Base-by-base conservation (phyloP, 2,113 vertebrate genomes). In the Hyla sarda region DNA sequence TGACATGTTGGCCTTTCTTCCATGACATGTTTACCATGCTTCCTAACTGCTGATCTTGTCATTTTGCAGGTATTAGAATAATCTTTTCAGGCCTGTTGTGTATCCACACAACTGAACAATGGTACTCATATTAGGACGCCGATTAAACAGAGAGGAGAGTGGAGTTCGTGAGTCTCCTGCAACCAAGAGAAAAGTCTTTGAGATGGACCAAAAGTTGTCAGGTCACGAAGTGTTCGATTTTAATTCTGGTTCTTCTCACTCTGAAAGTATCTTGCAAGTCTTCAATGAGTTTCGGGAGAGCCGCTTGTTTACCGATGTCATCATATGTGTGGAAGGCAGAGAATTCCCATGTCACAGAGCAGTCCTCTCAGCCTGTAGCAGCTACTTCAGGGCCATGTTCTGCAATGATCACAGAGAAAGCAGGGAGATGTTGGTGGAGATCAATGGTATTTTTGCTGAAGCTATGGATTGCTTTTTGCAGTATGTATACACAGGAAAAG, bases 401-500 rank as follows among this genome's bases (percentile, higher is more conserved):
- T 98, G 97, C 91, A 98, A 99, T 0, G 97, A 99, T 88, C 96
- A 98, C 88, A 90, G 97, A 2, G 97, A 99, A 89, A 98, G 97
- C 92, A 91, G 96, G 0, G 97, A 98, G 91, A 98, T 98, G 96
- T 56, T 97, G 56, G 96, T 99, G 54, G 97, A 99, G 92, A 99
- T 99, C 92, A 99, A 98, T 0, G 97, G 97, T 87, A 98, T 99
- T 88, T 92, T 97, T n/a, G 96, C 97, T 0, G 97, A 98, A 88
- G 98, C 98, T 11, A 99, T 99, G 98, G 98, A 99, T 90, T 97
- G 96, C 88, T 99, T 99, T 90, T 88, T 99, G 79, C 95, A 96
- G 90, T 99, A 98, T 0, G 97, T 99, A 23, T 99, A 99, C 90
- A 99, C 97, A 0, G 98, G 97, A 54, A 97, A 96, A 50, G 97